Percentiles rank a stretch among this genome's conserved stretches.
These are phyloP conservation scores for Hiodon tergisus DNA, from an alignment of 2,113 vertebrate genomes.

Conservation along the genomic window DNA sequence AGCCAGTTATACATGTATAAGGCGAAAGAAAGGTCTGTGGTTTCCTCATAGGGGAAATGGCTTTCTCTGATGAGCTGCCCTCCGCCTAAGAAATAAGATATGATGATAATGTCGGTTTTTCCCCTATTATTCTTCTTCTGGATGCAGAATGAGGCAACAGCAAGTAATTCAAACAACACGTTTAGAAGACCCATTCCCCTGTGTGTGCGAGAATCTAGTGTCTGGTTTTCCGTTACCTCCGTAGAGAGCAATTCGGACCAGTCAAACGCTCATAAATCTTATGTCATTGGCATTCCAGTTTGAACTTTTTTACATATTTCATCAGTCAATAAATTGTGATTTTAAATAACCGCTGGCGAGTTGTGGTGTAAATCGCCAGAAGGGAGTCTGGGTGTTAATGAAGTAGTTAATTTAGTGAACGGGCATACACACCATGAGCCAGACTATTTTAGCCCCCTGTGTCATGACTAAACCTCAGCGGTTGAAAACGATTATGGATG, in stretches of 20 bases:
- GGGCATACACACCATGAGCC: too few relatives aligned
- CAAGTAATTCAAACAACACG: background rate
- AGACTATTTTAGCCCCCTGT: too few relatives aligned
- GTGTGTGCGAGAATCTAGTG: background rate
- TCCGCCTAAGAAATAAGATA: slow-evolving; percentile 3
- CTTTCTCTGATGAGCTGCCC: background rate
- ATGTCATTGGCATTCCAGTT: background rate
- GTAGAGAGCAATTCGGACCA: background rate
- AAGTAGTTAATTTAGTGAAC: too few relatives aligned
- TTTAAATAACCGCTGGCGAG: background rate
- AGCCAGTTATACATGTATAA: background rate
- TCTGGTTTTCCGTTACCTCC: background rate
- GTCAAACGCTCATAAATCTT: background rate
- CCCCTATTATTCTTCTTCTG: background rate
- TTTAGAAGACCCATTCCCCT: background rate
- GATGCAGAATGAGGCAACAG: background rate
- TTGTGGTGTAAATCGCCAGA: too few relatives aligned
- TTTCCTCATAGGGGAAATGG: background rate
- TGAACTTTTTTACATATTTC: background rate
- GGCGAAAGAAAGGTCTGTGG: background rate
- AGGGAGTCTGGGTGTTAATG: too few relatives aligned
- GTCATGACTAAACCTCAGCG: too few relatives aligned
- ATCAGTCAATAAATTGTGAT: background rate
- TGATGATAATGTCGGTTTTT: background rate
- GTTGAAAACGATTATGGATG: too few relatives aligned